Evolutionary conservation across 2,113 vertebrate species (phyloP).

Genomic region (Amazona vittata): DNA sequence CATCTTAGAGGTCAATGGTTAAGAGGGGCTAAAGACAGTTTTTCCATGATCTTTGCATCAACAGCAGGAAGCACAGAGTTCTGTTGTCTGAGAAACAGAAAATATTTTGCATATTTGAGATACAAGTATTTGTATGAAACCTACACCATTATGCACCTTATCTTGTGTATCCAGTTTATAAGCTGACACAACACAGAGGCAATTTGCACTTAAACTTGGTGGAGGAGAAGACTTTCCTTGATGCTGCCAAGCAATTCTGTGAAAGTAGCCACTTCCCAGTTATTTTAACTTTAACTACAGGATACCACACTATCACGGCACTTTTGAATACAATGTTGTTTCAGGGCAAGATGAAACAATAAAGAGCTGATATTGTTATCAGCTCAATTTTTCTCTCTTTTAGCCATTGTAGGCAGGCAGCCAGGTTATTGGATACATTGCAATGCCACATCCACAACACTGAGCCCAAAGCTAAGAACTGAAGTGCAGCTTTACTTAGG

Average conservation of each 20-base stretch:
- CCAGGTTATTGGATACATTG: not conserved
- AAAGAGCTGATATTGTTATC: not conserved
- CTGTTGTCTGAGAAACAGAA: constrained; percentile 12
- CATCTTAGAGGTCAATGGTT: not conserved
- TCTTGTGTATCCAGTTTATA: not conserved
- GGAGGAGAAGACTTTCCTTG: not conserved
- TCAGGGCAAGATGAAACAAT: constrained; percentile 3
- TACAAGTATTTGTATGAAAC: not conserved
- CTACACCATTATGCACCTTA: not conserved
- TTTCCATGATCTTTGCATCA: not conserved
- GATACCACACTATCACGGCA: not conserved
- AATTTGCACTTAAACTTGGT: not conserved
- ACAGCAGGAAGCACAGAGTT: constrained; percentile 6
- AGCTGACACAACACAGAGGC: not conserved
- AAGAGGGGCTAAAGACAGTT: not conserved
- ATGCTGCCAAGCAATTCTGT: not conserved
- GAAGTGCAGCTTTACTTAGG: not conserved
- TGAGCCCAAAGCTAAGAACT: not conserved
- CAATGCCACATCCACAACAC: not conserved
- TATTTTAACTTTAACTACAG: not conserved
- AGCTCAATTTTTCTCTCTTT: not conserved
- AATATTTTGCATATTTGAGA: not conserved
- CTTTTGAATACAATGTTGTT: not conserved
- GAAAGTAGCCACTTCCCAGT: not conserved
- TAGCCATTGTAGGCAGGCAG: not conserved